Evolutionary conservation across 2,797 vertebrate genomes (phyloP).

Genomic region (Threskiornis aethiopicus): DNA sequence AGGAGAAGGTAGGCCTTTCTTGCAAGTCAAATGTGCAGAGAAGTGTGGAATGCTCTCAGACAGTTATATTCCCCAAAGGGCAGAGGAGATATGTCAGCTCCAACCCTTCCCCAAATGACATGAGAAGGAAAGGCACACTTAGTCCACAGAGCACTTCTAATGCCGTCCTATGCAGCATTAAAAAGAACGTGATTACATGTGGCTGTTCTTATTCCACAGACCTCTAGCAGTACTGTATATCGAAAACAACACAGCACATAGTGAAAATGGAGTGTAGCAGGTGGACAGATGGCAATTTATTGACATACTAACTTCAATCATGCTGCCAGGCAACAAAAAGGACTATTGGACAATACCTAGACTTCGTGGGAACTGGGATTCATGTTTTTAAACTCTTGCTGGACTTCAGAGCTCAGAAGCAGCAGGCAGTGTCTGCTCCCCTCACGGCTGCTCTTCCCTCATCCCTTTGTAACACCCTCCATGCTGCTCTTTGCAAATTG

Average conservation of each 20-base stretch:
- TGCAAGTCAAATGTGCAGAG: background rate
- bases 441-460: background rate
- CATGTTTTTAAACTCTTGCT: background rate
- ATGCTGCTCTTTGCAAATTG: background rate
- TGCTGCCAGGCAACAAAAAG: background rate
- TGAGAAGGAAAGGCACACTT: background rate
- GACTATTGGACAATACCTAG: background rate
- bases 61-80: background rate
- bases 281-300: background rate
- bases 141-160: background rate
- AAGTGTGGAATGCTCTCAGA: background rate
- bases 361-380: background rate
- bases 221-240: background rate
- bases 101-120: background rate
- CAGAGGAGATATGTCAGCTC: background rate
- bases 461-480: background rate
- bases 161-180: background rate
- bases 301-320: background rate
- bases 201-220: background rate
- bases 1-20: background rate
- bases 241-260: background rate
- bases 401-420: background rate
- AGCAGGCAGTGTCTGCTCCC: background rate
- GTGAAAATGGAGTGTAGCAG: background rate
- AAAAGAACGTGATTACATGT: background rate